phyloP scores from a whole-genome alignment of 2,113 vertebrate species.

The Uria lomvia region DNA sequence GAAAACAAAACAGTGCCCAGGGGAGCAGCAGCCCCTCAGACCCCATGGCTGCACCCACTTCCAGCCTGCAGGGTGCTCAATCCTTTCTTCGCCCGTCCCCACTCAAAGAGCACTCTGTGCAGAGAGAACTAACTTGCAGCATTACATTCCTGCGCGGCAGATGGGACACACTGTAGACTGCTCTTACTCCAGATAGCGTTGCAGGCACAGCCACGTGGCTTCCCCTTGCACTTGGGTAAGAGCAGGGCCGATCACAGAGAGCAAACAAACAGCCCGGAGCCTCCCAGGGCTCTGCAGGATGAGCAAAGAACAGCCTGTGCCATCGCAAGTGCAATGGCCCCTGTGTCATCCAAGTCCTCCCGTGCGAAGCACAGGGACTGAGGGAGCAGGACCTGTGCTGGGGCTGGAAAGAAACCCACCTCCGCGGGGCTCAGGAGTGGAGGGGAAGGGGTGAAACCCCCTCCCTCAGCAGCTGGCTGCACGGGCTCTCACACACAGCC shows the following conservation, averaged over 20 bases:
- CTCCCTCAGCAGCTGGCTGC: background rate
- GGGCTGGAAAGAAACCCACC: background rate
- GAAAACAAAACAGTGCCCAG: background rate
- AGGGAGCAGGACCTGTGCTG: background rate
- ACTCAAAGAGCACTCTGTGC: background rate
- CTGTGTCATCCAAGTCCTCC: background rate
- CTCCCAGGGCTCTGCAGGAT: background rate
- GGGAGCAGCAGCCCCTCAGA: background rate
- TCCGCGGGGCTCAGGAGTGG: background rate
- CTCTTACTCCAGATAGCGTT: background rate
- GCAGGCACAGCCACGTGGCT: background rate
- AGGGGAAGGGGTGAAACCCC: background rate
- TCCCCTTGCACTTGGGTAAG: background rate
- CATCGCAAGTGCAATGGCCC: background rate
- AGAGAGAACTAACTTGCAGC: background rate
- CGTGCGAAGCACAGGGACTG: background rate
- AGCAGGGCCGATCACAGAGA: background rate
- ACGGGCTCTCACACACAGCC: background rate
- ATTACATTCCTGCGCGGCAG: background rate
- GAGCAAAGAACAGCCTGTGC: background rate
- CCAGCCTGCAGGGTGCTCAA: background rate
- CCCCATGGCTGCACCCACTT: accelerated
- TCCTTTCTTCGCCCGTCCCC: background rate
- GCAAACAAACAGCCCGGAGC: background rate
- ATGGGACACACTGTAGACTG: accelerated